Percentiles rank a stretch among this genome's conserved stretches.
Conservation (phyloP, 2,888 invertebrate genomes). For the Temnothorax ravouxi region DNA sequence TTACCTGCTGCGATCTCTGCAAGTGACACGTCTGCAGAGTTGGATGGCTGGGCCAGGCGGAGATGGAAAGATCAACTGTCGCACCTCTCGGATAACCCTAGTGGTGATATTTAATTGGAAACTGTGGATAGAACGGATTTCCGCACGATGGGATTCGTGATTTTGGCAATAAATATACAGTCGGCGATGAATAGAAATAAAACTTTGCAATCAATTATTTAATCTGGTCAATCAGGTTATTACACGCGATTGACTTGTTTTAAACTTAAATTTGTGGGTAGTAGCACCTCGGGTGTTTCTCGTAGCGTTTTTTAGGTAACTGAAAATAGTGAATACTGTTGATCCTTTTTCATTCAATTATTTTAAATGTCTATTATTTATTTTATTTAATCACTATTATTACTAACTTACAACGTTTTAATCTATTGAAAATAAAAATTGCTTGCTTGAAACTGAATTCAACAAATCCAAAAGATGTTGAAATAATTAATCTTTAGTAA, state of each 20-base stretch:
- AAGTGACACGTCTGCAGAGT: constrained; percentile 51
- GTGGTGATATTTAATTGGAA: constrained; percentile 55
- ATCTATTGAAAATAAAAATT: background rate
- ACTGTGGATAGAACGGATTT: constrained; percentile 30
- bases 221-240: background rate
- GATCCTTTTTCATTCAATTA: background rate
- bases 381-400: background rate
- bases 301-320: background rate
- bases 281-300: background rate
- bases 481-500: too few species aligned
- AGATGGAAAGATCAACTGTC: constrained; percentile 58
- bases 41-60: constrained; percentile 22
- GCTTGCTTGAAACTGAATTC: background rate
- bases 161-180: constrained; percentile 16
- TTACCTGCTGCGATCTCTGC: constrained; percentile 55
- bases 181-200: background rate
- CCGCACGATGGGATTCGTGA: background rate
- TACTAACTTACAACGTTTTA: background rate
- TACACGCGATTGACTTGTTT: background rate
- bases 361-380: background rate
- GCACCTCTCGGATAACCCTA: constrained; percentile 43
- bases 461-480: too few species aligned
- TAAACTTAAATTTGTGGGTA: background rate
- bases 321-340: background rate
- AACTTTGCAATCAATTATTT: background rate